Evolutionary conservation across 2,888 invertebrate species (phyloP).

Genomic region (Oxystoma pomonae): DNA sequence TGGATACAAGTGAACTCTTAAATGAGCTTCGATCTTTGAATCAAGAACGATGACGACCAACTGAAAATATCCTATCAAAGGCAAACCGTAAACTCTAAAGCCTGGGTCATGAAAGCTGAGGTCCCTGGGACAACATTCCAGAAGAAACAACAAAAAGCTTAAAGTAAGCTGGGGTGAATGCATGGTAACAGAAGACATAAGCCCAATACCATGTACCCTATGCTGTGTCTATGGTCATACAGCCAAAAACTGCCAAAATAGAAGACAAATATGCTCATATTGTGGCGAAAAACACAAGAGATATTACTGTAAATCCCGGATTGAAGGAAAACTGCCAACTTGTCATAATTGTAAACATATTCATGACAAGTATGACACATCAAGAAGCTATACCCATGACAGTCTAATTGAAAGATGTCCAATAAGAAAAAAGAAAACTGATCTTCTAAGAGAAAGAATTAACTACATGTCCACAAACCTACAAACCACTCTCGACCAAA

Average conservation of each 20-base stretch:
- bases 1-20: too few species aligned
- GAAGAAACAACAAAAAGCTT: not conserved
- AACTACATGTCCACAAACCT: not conserved
- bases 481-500: too few species aligned
- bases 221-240: not conserved
- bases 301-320: not conserved
- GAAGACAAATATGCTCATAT: not conserved
- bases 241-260: not conserved
- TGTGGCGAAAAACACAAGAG: not conserved
- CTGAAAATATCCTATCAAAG: not conserved
- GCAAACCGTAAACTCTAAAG: not conserved
- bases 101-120: not conserved
- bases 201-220: not conserved
- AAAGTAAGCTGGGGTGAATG: not conserved
- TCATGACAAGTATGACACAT: not conserved
- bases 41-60: not conserved
- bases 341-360: not conserved
- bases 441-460: not conserved
- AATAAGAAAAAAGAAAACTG: too few species aligned
- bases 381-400: too few species aligned
- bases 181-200: not conserved
- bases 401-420: too few species aligned
- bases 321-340: not conserved
- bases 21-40: not conserved
- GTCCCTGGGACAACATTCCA: not conserved